Conservation (phyloP, 2,113 vertebrate genomes). For the Scortum barcoo region DNA sequence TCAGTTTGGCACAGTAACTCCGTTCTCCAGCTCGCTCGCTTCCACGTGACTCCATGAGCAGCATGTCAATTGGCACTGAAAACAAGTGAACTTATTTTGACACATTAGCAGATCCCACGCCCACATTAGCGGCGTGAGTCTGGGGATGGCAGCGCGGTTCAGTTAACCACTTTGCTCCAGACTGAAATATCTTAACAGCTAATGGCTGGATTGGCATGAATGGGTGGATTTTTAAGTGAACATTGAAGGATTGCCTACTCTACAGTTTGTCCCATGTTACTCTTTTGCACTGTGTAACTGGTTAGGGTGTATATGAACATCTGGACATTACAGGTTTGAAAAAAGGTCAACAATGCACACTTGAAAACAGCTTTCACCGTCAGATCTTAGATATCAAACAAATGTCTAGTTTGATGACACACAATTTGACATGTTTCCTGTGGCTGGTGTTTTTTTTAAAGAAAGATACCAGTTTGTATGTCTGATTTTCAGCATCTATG, state of each 20-base stretch:
- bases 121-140: neutral
- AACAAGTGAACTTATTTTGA: constrained; percentile 23
- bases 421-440: constrained; percentile 1
- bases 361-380: neutral
- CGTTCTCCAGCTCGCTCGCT: constrained; percentile 18
- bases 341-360: neutral
- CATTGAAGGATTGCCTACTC: too few relatives aligned
- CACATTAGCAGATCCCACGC: constrained; percentile 26
- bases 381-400: neutral
- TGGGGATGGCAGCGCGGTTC: neutral
- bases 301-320: neutral
- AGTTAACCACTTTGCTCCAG: neutral
- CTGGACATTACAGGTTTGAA: neutral
- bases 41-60: constrained; percentile 6
- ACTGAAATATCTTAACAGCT: neutral
- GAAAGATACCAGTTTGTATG: constrained; percentile 15
- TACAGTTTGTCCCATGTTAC: neutral
- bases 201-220: neutral
- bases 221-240: neutral
- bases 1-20: constrained; percentile 56
- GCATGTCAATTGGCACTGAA: constrained; percentile 35
- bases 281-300: neutral
- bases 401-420: constrained; percentile 10
- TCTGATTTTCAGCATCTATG: too few relatives aligned
- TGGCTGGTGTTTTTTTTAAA: constrained; percentile 25